phyloP scores from a whole-genome alignment of 30 jellyfish, hydroid and myxozoan species.

The Aurelia sp. region DNA sequence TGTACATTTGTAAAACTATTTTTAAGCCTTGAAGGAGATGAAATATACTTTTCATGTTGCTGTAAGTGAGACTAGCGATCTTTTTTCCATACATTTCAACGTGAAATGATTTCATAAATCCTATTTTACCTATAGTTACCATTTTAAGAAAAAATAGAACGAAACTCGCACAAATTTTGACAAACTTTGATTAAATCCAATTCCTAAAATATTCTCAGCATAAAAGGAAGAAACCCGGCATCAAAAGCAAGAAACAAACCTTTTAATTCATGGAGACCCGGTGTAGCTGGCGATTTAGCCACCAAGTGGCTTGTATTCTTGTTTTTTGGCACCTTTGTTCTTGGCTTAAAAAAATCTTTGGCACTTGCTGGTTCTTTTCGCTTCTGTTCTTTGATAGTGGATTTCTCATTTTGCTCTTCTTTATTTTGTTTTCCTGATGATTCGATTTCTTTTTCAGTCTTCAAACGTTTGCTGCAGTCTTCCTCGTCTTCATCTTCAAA shows the following conservation, averaged over 20 bases:
- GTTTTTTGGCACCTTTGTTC: neutral
- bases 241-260: constrained; percentile 5
- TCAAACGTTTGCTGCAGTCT: constrained; percentile 8
- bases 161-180: too few relatives aligned
- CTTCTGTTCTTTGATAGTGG: neutral
- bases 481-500: constrained; percentile 23
- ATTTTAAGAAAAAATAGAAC: too few relatives aligned
- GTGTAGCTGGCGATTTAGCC: constrained; percentile 48
- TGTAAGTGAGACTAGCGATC: too few relatives aligned
- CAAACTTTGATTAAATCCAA: too few relatives aligned
- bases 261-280: constrained; percentile 38
- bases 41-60: too few relatives aligned
- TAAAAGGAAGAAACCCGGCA: neutral
- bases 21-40: too few relatives aligned
- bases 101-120: too few relatives aligned
- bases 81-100: too few relatives aligned
- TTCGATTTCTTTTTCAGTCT: neutral
- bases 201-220: too few relatives aligned
- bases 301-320: neutral
- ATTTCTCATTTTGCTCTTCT: neutral
- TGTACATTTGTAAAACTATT: too few relatives aligned
- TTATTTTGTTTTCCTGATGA: neutral
- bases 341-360: neutral
- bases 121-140: too few relatives aligned
- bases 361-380: neutral